Evolutionary conservation across 2,113 vertebrate species (phyloP).

Genomic region (Sylvia atricapilla): DNA sequence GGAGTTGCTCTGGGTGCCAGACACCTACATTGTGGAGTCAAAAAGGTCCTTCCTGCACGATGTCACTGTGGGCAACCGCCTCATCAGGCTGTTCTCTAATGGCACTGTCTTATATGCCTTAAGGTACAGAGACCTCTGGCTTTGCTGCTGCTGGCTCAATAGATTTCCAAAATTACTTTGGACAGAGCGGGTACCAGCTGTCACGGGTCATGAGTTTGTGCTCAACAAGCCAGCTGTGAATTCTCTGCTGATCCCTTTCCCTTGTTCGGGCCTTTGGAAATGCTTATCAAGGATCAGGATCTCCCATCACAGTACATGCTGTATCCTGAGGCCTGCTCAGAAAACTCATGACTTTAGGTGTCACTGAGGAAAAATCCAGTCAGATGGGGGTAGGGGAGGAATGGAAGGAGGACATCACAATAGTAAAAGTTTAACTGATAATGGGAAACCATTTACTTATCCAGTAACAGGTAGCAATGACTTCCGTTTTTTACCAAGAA

Average conservation of each 20-base stretch:
- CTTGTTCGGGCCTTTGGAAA: not conserved
- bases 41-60: conserved; percentile 90
- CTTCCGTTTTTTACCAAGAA: not conserved
- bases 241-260: not conserved
- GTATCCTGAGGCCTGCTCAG: not conserved
- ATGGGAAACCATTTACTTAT: not conserved
- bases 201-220: accelerated
- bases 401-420: not conserved
- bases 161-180: not conserved
- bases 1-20: conserved; percentile 89
- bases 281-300: not conserved
- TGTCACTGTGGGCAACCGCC: conserved; percentile 86
- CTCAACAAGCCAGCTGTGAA: not conserved
- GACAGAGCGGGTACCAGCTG: not conserved
- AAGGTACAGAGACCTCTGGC: conserved; percentile 67
- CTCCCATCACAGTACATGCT: accelerated
- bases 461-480: not conserved
- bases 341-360: not conserved
- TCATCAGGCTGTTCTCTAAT: conserved; percentile 87
- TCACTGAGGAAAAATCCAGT: not conserved
- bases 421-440: not conserved
- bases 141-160: not conserved
- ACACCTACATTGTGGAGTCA: conserved; percentile 90
- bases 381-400: not conserved
- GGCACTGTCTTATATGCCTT: conserved; percentile 87